A percentile compares a stretch with the other conserved stretches of the same genome.
Evolutionary conservation across 37 sponge, comb jelly and placozoan species (phyloP).

Genomic region (Axinella damicornis): DNA sequence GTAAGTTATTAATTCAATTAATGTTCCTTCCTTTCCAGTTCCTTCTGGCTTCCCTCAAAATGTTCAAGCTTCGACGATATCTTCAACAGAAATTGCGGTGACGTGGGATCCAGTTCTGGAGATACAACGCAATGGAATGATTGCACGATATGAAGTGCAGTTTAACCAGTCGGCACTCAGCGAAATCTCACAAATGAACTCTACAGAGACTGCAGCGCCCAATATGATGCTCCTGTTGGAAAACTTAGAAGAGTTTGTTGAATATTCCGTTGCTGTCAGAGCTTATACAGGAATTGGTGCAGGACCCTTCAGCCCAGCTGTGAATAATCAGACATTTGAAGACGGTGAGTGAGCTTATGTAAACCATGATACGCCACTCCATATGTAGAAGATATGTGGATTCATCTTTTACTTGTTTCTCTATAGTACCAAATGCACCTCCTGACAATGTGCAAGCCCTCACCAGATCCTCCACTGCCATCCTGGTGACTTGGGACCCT

Average conservation of each 20-base stretch:
- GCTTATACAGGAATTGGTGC: constrained; percentile 22
- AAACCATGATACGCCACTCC: no score
- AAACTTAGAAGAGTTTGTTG: constrained; percentile 29
- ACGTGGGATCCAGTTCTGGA: constrained; percentile 26
- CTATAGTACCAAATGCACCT: constrained; percentile 23
- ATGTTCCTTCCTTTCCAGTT: no score
- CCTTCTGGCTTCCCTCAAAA: no score
- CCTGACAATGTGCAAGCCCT: no score
- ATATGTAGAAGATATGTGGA: no score
- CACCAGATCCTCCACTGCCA: no score
- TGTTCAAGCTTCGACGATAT: neutral
- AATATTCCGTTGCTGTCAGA: neutral
- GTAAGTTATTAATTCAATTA: no score
- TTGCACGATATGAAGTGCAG: neutral
- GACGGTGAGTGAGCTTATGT: neutral
- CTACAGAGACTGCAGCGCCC: neutral
- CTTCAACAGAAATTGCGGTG: neutral
- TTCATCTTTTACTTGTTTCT: no score
- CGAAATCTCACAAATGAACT: neutral
- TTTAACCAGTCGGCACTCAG: neutral
- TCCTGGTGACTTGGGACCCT: no score
- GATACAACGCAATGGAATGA: constrained; percentile 34
- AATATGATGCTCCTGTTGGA: neutral
- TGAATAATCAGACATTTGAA: neutral
- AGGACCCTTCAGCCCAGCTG: constrained; percentile 23